These are phyloP conservation scores for Drosophila yakuba DNA, from an alignment of 1,140 invertebrate genomes.

Conservation along the genomic window DNA sequence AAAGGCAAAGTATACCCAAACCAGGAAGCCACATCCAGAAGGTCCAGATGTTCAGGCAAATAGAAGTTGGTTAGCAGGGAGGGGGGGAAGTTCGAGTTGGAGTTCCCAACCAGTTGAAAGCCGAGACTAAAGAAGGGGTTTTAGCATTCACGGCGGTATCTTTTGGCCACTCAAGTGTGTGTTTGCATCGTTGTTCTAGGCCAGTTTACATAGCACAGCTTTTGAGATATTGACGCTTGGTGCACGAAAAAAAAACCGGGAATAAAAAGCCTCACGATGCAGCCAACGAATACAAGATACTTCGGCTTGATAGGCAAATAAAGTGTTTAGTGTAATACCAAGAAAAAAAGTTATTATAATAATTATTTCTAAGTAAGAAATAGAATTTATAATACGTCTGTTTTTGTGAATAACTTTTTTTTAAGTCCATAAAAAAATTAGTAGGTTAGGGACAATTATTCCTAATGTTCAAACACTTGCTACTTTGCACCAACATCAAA, in stretches of 20 bases:
- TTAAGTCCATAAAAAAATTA: too few species aligned
- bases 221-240: conserved; percentile 37
- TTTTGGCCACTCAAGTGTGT: conserved; percentile 26
- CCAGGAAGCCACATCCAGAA: conserved; percentile 61
- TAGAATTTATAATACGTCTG: too few species aligned
- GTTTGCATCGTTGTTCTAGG: conserved; percentile 46
- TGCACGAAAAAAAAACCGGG: background rate
- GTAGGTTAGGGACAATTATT: too few species aligned
- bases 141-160: conserved; percentile 12
- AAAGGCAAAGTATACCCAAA: conserved; percentile 21
- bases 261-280: background rate
- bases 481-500: background rate
- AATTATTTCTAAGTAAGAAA: background rate
- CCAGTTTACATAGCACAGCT: conserved; percentile 36
- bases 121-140: background rate
- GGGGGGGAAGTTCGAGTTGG: background rate
- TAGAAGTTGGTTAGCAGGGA: background rate
- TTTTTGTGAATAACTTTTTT: too few species aligned
- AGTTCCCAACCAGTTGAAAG: conserved; percentile 34
- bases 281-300: background rate
- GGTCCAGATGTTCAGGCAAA: conserved; percentile 28
- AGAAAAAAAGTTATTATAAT: background rate
- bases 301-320: background rate
- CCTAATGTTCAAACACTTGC: background rate
- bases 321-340: background rate